phyloP scores from a whole-genome alignment of 2,797 vertebrate species.

The Mus caroli region DNA sequence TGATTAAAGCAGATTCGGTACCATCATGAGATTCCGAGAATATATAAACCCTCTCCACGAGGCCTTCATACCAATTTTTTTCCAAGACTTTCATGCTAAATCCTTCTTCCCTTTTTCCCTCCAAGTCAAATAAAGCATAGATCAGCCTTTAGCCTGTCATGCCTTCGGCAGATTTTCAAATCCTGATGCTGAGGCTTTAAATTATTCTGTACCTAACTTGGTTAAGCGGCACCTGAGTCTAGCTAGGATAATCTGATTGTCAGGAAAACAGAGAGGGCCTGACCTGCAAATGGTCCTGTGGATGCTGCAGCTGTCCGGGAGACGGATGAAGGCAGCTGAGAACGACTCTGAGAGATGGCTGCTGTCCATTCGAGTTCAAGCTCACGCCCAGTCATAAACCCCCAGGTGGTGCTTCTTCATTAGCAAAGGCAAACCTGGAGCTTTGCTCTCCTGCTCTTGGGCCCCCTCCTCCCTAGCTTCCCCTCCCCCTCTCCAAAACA shows the following conservation, averaged over 20 bases:
- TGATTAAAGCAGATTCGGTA: conserved; percentile 25
- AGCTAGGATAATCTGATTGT: conserved; percentile 85
- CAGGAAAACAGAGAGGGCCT: conserved; percentile 85
- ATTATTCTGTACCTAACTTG: conserved; percentile 82
- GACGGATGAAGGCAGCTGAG: conserved; percentile 72
- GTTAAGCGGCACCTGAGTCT: conserved; percentile 79
- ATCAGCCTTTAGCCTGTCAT: conserved; percentile 70
- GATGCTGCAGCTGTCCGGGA: conserved; percentile 73
- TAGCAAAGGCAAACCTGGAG: neutral
- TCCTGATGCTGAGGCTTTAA: conserved; percentile 80
- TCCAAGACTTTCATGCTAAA: neutral
- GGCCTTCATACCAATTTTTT: conserved; percentile 52
- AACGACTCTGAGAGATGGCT: conserved; percentile 68
- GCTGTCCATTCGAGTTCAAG: conserved; percentile 77
- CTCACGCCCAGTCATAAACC: conserved; percentile 59
- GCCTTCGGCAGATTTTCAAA: conserved; percentile 72
- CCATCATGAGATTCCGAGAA: neutral
- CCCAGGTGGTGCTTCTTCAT: conserved; percentile 9
- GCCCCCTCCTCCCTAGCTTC: neutral
- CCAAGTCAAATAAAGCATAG: conserved; percentile 66
- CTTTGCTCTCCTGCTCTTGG: conserved; percentile 16
- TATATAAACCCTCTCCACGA: conserved; percentile 53
- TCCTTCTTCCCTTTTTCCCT: conserved; percentile 56
- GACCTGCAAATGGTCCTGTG: conserved; percentile 71
- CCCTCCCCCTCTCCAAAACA: neutral